A percentile compares a stretch with the other conserved stretches of the same genome.
phyloP scores from a whole-genome alignment of 2,888 invertebrate genomes.

The Margaritifera margaritifera region DNA sequence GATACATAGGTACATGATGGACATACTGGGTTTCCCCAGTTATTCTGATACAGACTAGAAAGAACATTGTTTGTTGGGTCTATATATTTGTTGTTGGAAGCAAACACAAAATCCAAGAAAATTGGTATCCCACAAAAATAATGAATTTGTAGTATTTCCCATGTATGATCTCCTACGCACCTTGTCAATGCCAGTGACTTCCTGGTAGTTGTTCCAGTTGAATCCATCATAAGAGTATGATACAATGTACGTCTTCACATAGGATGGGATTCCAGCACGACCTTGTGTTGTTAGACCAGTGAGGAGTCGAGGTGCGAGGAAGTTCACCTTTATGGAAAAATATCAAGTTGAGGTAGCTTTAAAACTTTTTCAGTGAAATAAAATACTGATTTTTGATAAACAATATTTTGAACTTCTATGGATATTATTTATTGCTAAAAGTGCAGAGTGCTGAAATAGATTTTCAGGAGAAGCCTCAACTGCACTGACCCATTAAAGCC shows the following conservation, averaged over 20 bases:
- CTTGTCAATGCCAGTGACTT: constrained; percentile 75
- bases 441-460: too few relatives aligned
- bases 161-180: constrained; percentile 48
- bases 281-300: constrained; percentile 87
- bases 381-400: too few relatives aligned
- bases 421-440: too few relatives aligned
- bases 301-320: constrained; percentile 82
- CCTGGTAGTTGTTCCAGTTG: constrained; percentile 76
- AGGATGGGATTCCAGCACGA: constrained; percentile 80
- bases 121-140: background rate
- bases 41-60: too few relatives aligned
- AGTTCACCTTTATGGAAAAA: constrained; percentile 75
- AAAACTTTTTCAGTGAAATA: too few relatives aligned
- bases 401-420: too few relatives aligned
- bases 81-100: background rate
- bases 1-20: too few relatives aligned
- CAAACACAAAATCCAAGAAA: background rate
- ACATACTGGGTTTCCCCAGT: too few relatives aligned
- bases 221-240: constrained; percentile 82
- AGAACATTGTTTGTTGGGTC: too few relatives aligned
- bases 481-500: too few relatives aligned
- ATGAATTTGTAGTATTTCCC: background rate
- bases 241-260: constrained; percentile 84
- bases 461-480: too few relatives aligned
- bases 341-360: too few relatives aligned